phyloP scores from a whole-genome alignment of 2,113 vertebrate genomes.

The Pipra filicauda region DNA sequence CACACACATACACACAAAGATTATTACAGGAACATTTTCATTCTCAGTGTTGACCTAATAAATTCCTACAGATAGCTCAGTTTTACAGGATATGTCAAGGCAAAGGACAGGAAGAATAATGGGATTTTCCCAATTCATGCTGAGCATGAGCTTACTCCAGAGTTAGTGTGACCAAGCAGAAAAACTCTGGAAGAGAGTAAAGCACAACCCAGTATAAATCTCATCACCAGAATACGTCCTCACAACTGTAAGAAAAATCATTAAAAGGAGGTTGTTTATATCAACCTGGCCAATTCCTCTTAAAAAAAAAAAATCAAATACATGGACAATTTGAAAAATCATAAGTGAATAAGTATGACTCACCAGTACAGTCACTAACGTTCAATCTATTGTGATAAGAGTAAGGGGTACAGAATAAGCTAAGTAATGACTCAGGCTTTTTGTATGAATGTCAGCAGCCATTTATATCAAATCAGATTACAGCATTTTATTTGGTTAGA shows the following conservation, averaged over 20 bases:
- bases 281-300: neutral
- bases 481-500: conserved; percentile 21
- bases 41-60: neutral
- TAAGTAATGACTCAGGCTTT: neutral
- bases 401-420: neutral
- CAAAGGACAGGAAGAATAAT: neutral
- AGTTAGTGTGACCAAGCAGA: accelerated
- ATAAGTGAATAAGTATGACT: neutral
- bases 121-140: neutral
- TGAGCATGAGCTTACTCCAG: neutral
- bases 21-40: neutral
- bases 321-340: neutral
- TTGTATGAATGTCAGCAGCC: conserved; percentile 17
- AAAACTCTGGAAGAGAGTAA: neutral
- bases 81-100: neutral
- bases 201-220: neutral
- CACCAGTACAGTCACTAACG: neutral
- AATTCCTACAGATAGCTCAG: neutral
- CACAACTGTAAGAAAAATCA: neutral
- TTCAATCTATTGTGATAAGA: neutral
- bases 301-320: neutral
- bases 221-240: neutral
- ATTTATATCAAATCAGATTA: neutral
- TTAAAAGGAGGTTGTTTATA: neutral
- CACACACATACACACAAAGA: neutral